Evolutionary conservation across 2,113 vertebrate species (phyloP).

Genomic region (Triplophysa dalaica): DNA sequence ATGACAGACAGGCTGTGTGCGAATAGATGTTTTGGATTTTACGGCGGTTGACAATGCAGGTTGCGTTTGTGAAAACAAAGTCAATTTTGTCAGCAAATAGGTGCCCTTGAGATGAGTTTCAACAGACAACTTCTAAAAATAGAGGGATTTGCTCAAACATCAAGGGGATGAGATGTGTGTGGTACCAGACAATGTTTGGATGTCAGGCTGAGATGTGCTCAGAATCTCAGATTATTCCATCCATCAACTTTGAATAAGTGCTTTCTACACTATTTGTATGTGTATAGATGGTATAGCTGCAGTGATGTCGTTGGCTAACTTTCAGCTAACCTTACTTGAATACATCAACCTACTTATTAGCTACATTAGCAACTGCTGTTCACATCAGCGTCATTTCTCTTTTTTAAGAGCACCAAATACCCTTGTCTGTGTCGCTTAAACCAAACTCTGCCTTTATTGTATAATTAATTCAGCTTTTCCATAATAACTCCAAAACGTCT

Average conservation of each 20-base stretch:
- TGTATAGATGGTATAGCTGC: neutral
- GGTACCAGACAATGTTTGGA: neutral
- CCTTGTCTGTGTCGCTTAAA: neutral
- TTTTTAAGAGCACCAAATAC: neutral
- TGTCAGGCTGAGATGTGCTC: neutral
- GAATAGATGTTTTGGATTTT: neutral
- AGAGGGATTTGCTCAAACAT: neutral
- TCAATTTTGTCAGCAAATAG: too few relatives aligned
- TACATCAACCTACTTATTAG: slow-evolving; percentile 9
- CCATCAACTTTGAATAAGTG: neutral
- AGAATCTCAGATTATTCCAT: neutral
- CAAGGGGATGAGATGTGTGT: neutral
- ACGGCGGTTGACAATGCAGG: neutral
- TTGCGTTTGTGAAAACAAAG: neutral
- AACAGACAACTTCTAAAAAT: neutral
- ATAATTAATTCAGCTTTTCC: neutral
- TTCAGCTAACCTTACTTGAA: slow-evolving; percentile 2
- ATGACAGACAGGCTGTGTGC: slow-evolving; percentile 25
- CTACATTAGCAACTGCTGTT: slow-evolving; percentile 19
- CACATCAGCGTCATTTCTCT: slow-evolving; percentile 5
- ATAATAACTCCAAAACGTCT: neutral
- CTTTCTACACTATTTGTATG: neutral
- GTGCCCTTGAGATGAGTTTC: neutral
- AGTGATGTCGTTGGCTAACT: slow-evolving; percentile 10
- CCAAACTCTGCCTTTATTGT: neutral